These are phyloP conservation scores for Jaculus jaculus DNA, from an alignment of 2,113 vertebrate genomes.

Conservation along the genomic window DNA sequence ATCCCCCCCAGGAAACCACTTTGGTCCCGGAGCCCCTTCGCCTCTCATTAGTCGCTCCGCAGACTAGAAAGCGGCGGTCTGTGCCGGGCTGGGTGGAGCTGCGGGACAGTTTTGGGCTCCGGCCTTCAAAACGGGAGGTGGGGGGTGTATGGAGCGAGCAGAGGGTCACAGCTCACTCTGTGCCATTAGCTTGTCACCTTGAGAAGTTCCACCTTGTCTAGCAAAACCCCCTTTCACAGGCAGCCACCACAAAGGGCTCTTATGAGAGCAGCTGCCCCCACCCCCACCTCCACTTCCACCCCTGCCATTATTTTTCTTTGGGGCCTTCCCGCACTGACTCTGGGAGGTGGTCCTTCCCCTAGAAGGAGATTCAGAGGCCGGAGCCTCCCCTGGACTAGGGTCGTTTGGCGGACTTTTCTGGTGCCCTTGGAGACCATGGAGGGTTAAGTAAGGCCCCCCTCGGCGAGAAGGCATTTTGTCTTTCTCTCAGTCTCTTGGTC, in stretches of 20 bases:
- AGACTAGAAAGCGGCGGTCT: conserved; percentile 76
- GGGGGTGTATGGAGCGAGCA: conserved; percentile 40
- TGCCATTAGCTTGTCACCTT: conserved; percentile 80
- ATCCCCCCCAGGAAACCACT: conserved; percentile 70
- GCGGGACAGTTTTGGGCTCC: conserved; percentile 58
- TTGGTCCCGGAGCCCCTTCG: conserved; percentile 56
- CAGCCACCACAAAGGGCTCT: conserved; percentile 80
- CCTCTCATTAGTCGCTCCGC: conserved; percentile 50
- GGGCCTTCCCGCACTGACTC: conserved; percentile 76
- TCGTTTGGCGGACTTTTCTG: conserved; percentile 51
- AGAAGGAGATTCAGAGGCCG: conserved; percentile 62
- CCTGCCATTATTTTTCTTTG: conserved; percentile 81
- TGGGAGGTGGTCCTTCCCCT: conserved; percentile 60
- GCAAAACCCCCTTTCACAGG: conserved; percentile 79
- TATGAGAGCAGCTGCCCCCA: conserved; percentile 70
- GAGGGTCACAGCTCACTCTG: conserved; percentile 75
- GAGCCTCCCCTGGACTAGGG: conserved; percentile 41
- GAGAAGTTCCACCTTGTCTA: conserved; percentile 82
- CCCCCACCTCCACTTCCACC: conserved; percentile 71
- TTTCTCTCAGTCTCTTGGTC: conserved; percentile 7
- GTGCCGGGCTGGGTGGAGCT: conserved; percentile 71
- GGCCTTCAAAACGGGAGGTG: conserved; percentile 48
- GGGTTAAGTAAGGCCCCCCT: conserved; percentile 36
- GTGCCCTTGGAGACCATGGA: background rate
- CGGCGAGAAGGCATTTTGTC: background rate